phyloP scores from a whole-genome alignment of 1,140 invertebrate genomes.

The Megalopta genalis region DNA sequence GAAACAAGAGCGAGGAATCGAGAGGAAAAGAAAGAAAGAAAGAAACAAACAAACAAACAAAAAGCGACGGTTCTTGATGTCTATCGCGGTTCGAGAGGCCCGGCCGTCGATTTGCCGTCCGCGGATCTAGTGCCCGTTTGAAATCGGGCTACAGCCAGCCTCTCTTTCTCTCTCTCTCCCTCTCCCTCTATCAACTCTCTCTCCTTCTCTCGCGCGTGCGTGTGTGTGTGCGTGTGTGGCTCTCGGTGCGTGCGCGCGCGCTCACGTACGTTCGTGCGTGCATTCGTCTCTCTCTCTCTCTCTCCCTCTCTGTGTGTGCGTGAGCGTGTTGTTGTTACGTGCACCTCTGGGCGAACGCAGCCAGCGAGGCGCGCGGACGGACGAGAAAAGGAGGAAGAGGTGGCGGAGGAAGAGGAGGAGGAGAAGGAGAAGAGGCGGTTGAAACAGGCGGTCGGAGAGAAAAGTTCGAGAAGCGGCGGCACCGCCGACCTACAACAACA shows the following conservation, averaged over 20 bases:
- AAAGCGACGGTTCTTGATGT: constrained; percentile 32
- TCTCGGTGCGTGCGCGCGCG: not conserved
- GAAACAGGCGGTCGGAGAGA: constrained; percentile 35
- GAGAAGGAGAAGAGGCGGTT: constrained; percentile 23
- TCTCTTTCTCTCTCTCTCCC: constrained; percentile 9
- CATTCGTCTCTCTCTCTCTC: too few species aligned
- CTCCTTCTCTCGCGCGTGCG: too few species aligned
- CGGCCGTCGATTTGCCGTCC: constrained; percentile 41
- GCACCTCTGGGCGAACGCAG: constrained; percentile 41
- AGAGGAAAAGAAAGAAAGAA: not conserved
- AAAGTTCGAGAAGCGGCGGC: constrained; percentile 34
- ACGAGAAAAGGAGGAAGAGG: constrained; percentile 45
- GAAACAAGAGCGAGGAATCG: not conserved
- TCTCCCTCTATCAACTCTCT: too few species aligned
- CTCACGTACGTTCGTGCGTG: constrained; percentile 2
- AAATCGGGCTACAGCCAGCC: constrained; percentile 33
- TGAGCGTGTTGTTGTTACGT: constrained; percentile 23
- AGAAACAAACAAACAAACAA: not conserved
- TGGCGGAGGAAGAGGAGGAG: constrained; percentile 28
- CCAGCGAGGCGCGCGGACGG: constrained; percentile 59
- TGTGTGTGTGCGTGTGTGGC: not conserved
- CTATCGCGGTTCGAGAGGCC: constrained; percentile 18
- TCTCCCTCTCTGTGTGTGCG: too few species aligned
- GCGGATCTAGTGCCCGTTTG: constrained; percentile 59
- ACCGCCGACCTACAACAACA: constrained; percentile 26